Percentiles rank a stretch among this genome's conserved stretches.
phyloP scores from a whole-genome alignment of 2,797 vertebrate genomes.

The Borostomias antarcticus region DNA sequence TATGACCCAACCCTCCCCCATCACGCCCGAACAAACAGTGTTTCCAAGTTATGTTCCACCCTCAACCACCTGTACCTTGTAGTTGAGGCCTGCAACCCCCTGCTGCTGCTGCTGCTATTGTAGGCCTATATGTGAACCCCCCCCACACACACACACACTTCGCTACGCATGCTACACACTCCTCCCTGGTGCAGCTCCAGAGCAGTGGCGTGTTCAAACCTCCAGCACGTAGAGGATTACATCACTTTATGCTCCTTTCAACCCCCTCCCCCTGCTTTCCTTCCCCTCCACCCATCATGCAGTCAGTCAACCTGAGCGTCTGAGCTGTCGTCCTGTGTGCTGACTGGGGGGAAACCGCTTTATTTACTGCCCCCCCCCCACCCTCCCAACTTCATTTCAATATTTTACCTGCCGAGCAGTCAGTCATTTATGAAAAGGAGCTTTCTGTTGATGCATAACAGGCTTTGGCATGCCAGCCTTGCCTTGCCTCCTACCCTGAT shows the following conservation, averaged over 20 bases:
- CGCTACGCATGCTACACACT: constrained; percentile 8
- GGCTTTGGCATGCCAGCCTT: constrained; percentile 18
- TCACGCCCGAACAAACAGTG: constrained; percentile 18
- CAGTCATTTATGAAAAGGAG: constrained; percentile 15
- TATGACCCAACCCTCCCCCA: constrained; percentile 29
- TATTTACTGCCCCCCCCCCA: constrained; percentile 46
- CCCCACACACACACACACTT: constrained; percentile 23
- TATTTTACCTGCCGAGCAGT: constrained; percentile 19
- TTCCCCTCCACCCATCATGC: constrained; percentile 42
- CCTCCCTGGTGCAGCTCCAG: constrained; percentile 20
- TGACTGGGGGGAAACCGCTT: constrained; percentile 24
- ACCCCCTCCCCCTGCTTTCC: not conserved
- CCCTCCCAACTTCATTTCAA: constrained; percentile 24
- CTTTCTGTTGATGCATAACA: constrained; percentile 26
- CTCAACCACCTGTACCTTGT: not conserved
- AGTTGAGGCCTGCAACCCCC: constrained; percentile 24
- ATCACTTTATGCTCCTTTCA: constrained; percentile 35
- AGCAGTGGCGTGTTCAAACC: constrained; percentile 32
- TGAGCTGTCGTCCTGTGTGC: constrained; percentile 24
- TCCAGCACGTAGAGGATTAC: constrained; percentile 45
- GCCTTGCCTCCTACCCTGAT: constrained; percentile 3
- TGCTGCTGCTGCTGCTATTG: not conserved
- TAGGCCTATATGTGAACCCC: constrained; percentile 9
- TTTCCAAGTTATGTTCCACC: constrained; percentile 10
- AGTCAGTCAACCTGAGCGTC: constrained; percentile 45